Base-by-base conservation (phyloP, 1,140 invertebrate species). In the Harpegnathos saltator region DNA sequence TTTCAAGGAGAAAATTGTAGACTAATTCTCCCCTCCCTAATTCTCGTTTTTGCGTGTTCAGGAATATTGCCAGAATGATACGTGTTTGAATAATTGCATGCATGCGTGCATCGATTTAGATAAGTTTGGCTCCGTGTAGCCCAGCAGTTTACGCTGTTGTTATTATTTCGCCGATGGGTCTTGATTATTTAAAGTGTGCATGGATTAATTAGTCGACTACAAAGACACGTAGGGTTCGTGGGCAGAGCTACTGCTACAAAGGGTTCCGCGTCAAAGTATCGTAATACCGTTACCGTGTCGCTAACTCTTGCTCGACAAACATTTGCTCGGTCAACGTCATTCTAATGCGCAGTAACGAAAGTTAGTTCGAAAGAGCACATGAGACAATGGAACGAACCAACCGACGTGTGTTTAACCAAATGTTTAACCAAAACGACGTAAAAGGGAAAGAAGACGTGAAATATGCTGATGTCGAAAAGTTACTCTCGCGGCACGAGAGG, bases 201-300 rank as follows among this genome's bases (percentile, higher is more conserved):
- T 58, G 50, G 33, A 77, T 66, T 83, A 75, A 83, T 83, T 83
- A 83, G 68, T 66, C 50, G 9, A 5, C 48, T 65, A 58, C 29
- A 48, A 50, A 44, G 38, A 9, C 38, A 9, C 61, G 62, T 26
- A 65, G 33, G 56, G 61, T 48, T 54, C 50, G 72, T 75, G 52
- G n/a, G 56, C 58, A 4, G 1, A n/a, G 48, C 58, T 33, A 62
- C 38, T 44, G 69, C 44, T 38, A 82, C 78, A 74, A 82, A 73
- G 69, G 78, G 44, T 62, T 26, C 29, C 38, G 33, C 15, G 33
- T n/a, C 65, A 7, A 80, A 80, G 75, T 80, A 80, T 82, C 78
- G 78, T 74, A 73, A 82, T 82, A 73, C 71, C 78, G 56, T 74
- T 69, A 80, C 48, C 69, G 58, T 73, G 71, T 74, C 78, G 58